Evolutionary conservation across 2,113 vertebrate species (phyloP).

Genomic region (Python bivittatus): DNA sequence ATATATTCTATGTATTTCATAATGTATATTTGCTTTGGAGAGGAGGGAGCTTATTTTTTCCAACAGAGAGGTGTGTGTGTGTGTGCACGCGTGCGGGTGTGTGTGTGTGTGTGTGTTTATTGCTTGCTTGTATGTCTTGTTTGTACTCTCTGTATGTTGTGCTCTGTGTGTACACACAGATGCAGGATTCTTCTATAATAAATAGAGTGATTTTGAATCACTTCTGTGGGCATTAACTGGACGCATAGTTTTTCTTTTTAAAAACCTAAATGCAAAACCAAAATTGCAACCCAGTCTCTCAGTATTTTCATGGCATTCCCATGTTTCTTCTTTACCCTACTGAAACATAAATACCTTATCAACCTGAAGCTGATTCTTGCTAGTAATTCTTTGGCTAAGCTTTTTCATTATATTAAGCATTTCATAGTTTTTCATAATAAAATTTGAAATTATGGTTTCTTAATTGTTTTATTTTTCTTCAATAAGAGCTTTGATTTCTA

Average conservation of each 20-base stretch:
- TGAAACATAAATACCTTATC: slow-evolving; percentile 9
- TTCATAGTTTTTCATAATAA: slow-evolving; percentile 62
- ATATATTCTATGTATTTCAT: not conserved
- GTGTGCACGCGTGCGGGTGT: not conserved
- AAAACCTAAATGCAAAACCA: slow-evolving; percentile 21
- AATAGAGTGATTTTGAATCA: slow-evolving; percentile 43
- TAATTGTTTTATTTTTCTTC: slow-evolving; percentile 48
- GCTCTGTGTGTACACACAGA: not conserved
- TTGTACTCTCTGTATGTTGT: not conserved
- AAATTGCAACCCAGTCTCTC: slow-evolving; percentile 21
- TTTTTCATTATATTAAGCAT: slow-evolving; percentile 47
- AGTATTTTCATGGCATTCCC: slow-evolving; percentile 17
- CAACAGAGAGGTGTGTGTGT: not conserved
- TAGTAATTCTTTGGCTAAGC: not conserved
- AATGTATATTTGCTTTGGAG: not conserved
- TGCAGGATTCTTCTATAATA: slow-evolving; percentile 28
- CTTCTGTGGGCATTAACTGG: slow-evolving; percentile 48
- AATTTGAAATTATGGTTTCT: slow-evolving; percentile 66
- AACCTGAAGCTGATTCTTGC: slow-evolving; percentile 36
- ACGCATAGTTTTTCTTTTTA: slow-evolving; percentile 20
- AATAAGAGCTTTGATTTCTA: slow-evolving; percentile 68
- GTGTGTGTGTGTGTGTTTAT: not conserved
- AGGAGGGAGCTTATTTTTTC: slow-evolving; percentile 12
- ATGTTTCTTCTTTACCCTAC: slow-evolving; percentile 13
- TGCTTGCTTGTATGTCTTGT: not conserved